Base-by-base conservation (phyloP, 2,797 vertebrate species). In the Orientallactaga sibirica region DNA sequence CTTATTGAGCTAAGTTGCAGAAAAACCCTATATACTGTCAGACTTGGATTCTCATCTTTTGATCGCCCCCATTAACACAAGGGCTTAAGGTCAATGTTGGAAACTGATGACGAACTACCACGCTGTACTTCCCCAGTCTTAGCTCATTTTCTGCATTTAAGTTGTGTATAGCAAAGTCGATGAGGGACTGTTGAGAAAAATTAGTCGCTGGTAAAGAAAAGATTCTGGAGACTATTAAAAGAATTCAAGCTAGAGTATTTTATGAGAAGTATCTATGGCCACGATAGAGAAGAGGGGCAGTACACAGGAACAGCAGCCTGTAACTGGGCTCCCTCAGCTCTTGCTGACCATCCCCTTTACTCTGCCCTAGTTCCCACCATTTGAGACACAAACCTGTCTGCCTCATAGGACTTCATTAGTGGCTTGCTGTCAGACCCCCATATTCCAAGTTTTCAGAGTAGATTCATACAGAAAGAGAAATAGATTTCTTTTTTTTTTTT, bases 91-190 rank as follows among this genome's bases (percentile, higher is more conserved):
- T 62, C 27, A 55, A n/a, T 84, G 18, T 67, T 95, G 41, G 52
- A 73, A 91, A 74, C 37, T 80, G 79, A 78, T 82, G 29, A 66
- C 77, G 74, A 52, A 43, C 66, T 77, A 94, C 76, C 20, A 73
- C 25, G n/a, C 27, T 41, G 74, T 66, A 71, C 19, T 85, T 93
- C 20, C 52, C 43, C 27, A 48, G 16, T 14, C 62, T 22, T 67
- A 3, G 33, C 33, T 43, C 7, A 74, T 43, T 70, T 88, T 76
- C 67, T 86, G 2, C 70, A 68, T 66, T 1, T 89, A 70, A 87
- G 19, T 43, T 52, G 41, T 62, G 41, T 14, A 58, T 6, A 68
- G 80, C 67, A 48, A 89, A 33, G n/a, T 20, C 43, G 27, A 48
- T 48, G 48, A 10, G 48, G 10, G 48, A 48, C 48, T 48, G 48